Conservation (phyloP, 2,113 vertebrate genomes). For the Carassius gibelio region DNA sequence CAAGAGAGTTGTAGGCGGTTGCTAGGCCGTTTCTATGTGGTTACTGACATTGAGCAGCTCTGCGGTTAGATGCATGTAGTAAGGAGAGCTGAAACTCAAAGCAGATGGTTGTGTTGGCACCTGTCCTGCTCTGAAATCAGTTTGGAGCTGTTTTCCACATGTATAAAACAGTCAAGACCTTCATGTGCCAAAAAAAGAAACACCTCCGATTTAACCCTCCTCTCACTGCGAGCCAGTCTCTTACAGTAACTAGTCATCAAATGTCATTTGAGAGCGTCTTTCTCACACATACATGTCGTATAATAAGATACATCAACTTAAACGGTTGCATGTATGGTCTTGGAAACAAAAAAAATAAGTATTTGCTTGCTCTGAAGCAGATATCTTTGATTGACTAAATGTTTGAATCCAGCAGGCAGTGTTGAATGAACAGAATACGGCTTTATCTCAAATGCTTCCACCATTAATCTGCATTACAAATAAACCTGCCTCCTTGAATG, state of each 20-base stretch:
- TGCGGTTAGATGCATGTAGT: conserved; percentile 19
- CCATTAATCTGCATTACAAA: background rate
- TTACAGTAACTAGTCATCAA: background rate
- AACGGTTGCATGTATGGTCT: background rate
- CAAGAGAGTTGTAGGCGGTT: background rate
- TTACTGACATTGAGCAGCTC: conserved; percentile 5
- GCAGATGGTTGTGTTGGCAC: conserved; percentile 82
- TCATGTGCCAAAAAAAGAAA: conserved; percentile 67
- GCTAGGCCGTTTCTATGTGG: background rate
- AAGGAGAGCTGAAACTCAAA: conserved; percentile 75
- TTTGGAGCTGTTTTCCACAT: conserved; percentile 66
- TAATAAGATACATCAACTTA: background rate
- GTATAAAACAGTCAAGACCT: conserved; percentile 69
- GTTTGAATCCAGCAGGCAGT: background rate
- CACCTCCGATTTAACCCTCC: conserved; percentile 75
- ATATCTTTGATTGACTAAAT: background rate
- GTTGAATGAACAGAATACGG: background rate
- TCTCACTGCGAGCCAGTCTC: conserved; percentile 50
- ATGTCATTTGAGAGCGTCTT: too few relatives aligned
- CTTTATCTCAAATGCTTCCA: background rate
- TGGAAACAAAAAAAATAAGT: background rate
- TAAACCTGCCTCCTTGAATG: background rate
- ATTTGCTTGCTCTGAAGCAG: background rate
- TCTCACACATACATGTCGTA: background rate
- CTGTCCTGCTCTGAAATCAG: conserved; percentile 78